Percentiles rank a stretch among this genome's conserved stretches.
phyloP scores from a whole-genome alignment of 2,113 vertebrate species.

The Numenius arquata region DNA sequence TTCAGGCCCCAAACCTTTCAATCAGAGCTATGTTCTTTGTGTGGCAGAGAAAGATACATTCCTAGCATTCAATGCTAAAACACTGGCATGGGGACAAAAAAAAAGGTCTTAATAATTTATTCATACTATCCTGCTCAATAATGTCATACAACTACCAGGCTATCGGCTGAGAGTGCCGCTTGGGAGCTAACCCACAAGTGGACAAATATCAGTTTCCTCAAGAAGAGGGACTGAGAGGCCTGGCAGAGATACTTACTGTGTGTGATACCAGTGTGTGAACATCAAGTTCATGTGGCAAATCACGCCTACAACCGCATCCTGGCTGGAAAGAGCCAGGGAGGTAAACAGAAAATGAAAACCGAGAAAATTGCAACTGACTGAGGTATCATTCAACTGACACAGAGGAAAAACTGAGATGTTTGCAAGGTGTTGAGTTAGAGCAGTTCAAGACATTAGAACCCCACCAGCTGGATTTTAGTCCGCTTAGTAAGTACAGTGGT shows the following conservation, averaged over 20 bases:
- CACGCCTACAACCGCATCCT: background rate
- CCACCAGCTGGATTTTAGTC: background rate
- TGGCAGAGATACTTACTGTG: background rate
- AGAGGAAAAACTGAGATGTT: background rate
- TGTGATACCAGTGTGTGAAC: background rate
- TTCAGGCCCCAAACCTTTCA: background rate
- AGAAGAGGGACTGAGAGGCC: background rate
- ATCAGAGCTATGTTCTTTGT: background rate
- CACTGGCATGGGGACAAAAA: background rate
- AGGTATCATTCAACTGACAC: background rate
- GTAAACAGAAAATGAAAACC: background rate
- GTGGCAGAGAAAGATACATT: background rate
- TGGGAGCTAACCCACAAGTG: background rate
- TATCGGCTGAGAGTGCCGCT: background rate
- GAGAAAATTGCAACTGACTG: background rate
- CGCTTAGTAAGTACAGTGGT: accelerated
- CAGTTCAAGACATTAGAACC: background rate
- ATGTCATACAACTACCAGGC: background rate
- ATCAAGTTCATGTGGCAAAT: background rate
- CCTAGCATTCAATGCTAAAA: background rate
- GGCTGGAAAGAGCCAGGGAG: background rate
- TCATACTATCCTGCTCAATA: background rate
- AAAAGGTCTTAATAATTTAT: background rate
- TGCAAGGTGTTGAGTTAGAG: background rate
- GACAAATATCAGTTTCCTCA: background rate